Percentiles rank a stretch among this genome's conserved stretches.
These are phyloP conservation scores for Poicephalus gulielmi DNA, from an alignment of 2,113 vertebrate species.

Conservation along the genomic window DNA sequence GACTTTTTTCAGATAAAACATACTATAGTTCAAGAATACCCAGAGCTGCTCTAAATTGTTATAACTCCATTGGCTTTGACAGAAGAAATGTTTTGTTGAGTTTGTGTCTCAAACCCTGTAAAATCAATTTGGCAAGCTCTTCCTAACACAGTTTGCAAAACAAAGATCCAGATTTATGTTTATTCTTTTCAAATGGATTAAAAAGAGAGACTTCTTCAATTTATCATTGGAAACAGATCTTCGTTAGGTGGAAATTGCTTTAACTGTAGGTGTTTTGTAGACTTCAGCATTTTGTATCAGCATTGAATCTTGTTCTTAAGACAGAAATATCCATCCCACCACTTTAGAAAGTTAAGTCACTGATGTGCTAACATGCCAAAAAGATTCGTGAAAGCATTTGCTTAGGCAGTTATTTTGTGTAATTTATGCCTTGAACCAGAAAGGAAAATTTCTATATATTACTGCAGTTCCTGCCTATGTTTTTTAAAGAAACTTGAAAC, in stretches of 20 bases:
- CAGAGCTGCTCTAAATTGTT: background rate
- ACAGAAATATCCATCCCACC: background rate
- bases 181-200: background rate
- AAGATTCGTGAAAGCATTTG: background rate
- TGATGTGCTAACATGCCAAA: background rate
- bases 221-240: background rate
- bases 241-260: background rate
- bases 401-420: background rate
- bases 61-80: background rate
- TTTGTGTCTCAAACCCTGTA: background rate
- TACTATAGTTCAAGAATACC: background rate
- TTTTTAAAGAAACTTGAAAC: background rate
- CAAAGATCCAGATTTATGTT: background rate
- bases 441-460: background rate
- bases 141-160: background rate
- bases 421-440: background rate
- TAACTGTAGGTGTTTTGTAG: background rate
- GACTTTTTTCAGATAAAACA: background rate
- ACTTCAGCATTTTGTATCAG: background rate
- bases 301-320: background rate
- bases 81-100: background rate
- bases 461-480: background rate
- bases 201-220: background rate
- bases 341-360: background rate
- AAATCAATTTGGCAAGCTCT: background rate